Base-by-base conservation (phyloP, 1,140 invertebrate genomes). In the Pogonomyrmex californicus region DNA sequence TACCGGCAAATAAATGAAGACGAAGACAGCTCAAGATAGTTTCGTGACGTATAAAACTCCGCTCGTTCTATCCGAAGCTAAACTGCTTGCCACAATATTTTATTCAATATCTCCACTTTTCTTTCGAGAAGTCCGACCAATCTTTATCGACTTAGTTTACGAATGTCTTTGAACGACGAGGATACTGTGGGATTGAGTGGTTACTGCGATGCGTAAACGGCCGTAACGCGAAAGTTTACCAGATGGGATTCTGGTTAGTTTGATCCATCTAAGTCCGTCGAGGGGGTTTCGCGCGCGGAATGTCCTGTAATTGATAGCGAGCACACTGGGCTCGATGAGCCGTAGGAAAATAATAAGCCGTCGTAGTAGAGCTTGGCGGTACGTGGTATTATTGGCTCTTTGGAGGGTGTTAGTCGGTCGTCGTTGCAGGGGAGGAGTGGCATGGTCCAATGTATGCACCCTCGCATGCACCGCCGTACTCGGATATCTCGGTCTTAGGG, bases 181-280 rank as follows among this genome's bases (percentile, higher is more conserved):
- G 54, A n/a, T 41, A 30, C 54, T 60, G 9, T 54, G 44, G 38
- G 33, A 75, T 83, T 75, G 79, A 83, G 78, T 33, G 65, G 85
- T 77, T 65, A 60, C 41, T 60, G 77, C 58, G 88, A 86, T 90
- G 89, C 54, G 86, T 88, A 82, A 90, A 82, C 82, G 63, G 88
- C 79, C 86, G 89, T 86, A 90, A 86, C 90, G 78, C 58, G 70
- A 89, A 92, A 93, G 89, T 91, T 93, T 91, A 93, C 88, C 93
- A 94, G 93, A 94, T 94, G 94, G 93, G 93, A 94, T 93, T 94
- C 92, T 89, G 93, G 92, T 94, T 91, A 92, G 91, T 89, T 92
- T 94, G 93, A 94, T 94, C 93, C 93, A 75, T 90, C 88, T 92
- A 94, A 94, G 91, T 91, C 93, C 89, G 77, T 81, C 23, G 30